Percentiles rank a stretch among this genome's conserved stretches.
These are phyloP conservation scores for Lates calcarifer DNA, from an alignment of 2,113 vertebrate species.

Conservation along the genomic window DNA sequence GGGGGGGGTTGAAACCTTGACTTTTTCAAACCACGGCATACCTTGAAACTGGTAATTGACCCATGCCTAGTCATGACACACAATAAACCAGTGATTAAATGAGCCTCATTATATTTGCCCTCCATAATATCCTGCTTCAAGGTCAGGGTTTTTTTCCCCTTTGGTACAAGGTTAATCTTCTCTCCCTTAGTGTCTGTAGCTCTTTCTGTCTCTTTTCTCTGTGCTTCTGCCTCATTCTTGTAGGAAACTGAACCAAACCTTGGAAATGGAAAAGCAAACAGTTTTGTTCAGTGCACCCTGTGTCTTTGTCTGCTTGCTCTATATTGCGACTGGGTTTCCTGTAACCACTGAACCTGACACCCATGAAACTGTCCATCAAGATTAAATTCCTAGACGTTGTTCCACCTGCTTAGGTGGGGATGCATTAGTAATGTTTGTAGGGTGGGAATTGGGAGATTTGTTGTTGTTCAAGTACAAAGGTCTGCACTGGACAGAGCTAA, in stretches of 20 bases:
- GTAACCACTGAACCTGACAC: background rate
- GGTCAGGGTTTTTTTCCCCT: background rate
- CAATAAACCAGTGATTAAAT: conserved; percentile 30
- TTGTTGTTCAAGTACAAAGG: too few species aligned
- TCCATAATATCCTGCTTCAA: conserved; percentile 8
- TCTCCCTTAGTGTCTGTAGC: background rate
- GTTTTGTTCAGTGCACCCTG: background rate
- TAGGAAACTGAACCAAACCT: background rate
- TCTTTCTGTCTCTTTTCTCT: background rate
- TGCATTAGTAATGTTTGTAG: too few species aligned
- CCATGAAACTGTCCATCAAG: background rate
- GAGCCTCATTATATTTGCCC: conserved; percentile 33
- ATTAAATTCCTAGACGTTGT: background rate
- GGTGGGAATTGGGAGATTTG: background rate
- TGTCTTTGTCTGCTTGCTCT: background rate
- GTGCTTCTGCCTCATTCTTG: background rate
- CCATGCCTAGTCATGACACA: conserved; percentile 12
- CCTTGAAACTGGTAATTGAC: too few species aligned
- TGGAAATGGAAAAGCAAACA: background rate
- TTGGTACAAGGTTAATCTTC: conserved; percentile 15
- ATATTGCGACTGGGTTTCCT: background rate
- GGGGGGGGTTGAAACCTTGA: too few species aligned
- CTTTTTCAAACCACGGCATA: too few species aligned
- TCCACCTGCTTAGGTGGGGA: background rate
- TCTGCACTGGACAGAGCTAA: too few species aligned